Percentiles rank a stretch among this genome's conserved stretches.
Evolutionary conservation across 2,888 invertebrate genomes (phyloP).

Genomic region (Agapostemon virescens): DNA sequence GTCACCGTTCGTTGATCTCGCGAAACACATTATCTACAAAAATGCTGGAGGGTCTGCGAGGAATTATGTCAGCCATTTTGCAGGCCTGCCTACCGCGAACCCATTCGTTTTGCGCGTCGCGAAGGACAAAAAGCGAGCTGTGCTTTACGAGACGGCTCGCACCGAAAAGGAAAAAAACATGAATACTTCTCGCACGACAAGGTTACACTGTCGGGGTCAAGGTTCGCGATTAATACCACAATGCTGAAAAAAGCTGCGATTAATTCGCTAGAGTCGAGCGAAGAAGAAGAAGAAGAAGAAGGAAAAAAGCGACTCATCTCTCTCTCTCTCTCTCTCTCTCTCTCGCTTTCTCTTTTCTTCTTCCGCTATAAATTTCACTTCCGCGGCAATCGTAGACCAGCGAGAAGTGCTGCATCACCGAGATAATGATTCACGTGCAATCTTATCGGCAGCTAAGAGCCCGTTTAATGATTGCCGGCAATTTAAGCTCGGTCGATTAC

Average conservation of each 20-base stretch:
- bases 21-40: not conserved
- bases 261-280: not conserved
- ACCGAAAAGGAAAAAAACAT: not conserved
- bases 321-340: not conserved
- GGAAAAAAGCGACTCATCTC: not conserved
- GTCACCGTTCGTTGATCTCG: not conserved
- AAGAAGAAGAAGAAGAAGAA: not conserved
- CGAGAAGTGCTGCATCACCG: slow-evolving; percentile 13
- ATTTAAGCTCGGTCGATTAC: slow-evolving; percentile 19
- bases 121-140: slow-evolving; percentile 1
- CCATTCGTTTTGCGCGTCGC: slow-evolving; percentile 7
- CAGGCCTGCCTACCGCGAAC: not conserved
- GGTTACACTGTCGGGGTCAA: not conserved
- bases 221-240: slow-evolving; percentile 10
- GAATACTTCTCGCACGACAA: not conserved
- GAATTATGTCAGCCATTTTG: slow-evolving; percentile 1
- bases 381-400: not conserved
- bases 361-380: slow-evolving; percentile 5
- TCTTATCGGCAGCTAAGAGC: slow-evolving; percentile 19
- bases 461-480: slow-evolving; percentile 33
- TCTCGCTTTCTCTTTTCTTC: not conserved
- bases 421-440: slow-evolving; percentile 29
- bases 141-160: not conserved
- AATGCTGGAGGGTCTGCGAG: not conserved
- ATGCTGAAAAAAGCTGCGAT: not conserved